Base-by-base conservation (phyloP, 2,888 invertebrate genomes). In the Megamerina dolium region DNA sequence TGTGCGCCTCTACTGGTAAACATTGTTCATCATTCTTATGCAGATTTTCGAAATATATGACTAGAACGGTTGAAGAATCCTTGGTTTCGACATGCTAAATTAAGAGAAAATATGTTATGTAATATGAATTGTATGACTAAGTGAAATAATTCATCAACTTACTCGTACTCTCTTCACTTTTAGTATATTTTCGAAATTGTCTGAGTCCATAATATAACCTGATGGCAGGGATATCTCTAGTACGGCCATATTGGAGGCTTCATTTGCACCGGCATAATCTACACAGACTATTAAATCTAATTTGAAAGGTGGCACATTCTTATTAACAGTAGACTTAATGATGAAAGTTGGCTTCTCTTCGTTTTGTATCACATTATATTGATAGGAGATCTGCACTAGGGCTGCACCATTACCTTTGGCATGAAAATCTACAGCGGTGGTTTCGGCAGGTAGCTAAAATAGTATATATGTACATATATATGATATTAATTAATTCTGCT, bases 181-280 rank as follows among this genome's bases (percentile, higher is more conserved):
- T n/a, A 54, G 52, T n/a, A 82, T 68, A 49, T 78, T 77, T 2
- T 85, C 84, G 34, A 90, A 72, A 1, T 82, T 84, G 58, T 83
- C 82, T 57, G 80, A 75, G 56, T 92, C 89, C 1, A 87, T 87
- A 1, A 86, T 79, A 66, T 87, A 95, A 18, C 95, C 94, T 1
- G 92, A 92, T 0, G 93, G 92, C 47, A 95, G 75, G 45, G 82
- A 82, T 0, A 94, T 85, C 60, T 92, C 91, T 75, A 94, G 82
- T 2, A 94, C 83, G n/a, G 91, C 87, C 82, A 94, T 85, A 52
- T 94, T 94, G 52, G 84, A 82, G 19, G 79, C 76, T 56, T 80
- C 78, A 26, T 77, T 59, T 8, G 57, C 59, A 17, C 63, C 69
- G 5, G 58, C 52, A 17, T 75, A 87, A 80, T 83, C 82, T 34